phyloP scores from a whole-genome alignment of 2,113 vertebrate genomes.

The Isichthys henryi region DNA sequence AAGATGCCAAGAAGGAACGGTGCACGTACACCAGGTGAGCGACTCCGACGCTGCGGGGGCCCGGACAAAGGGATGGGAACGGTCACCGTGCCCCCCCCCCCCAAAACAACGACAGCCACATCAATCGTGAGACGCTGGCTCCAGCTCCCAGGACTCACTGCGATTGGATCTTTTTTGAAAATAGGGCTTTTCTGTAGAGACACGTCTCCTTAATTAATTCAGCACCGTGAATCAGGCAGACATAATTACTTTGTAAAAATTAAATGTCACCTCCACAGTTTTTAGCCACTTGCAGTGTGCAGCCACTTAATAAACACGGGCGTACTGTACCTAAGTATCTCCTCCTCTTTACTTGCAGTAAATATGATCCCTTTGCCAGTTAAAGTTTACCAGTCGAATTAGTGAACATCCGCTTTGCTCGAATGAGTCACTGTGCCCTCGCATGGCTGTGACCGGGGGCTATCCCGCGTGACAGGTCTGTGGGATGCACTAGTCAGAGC shows the following conservation, averaged over 20 bases:
- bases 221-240: slow-evolving; percentile 33
- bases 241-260: slow-evolving; percentile 33
- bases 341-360: background rate
- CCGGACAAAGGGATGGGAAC: background rate
- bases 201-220: slow-evolving; percentile 32
- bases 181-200: slow-evolving; percentile 10
- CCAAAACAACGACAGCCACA: background rate
- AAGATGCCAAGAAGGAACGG: background rate
- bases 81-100: background rate
- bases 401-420: background rate
- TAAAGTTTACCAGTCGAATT: background rate
- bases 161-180: slow-evolving; percentile 18
- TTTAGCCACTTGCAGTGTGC: slow-evolving; percentile 14
- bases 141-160: background rate
- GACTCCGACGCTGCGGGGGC: too few relatives aligned
- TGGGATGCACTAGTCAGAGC: background rate
- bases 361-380: background rate
- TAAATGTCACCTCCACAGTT: slow-evolving; percentile 33
- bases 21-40: background rate
- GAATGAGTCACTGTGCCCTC: background rate
- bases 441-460: background rate
- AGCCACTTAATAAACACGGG: background rate
- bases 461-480: background rate
- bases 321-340: background rate
- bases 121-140: background rate